A percentile compares a stretch with the other conserved stretches of the same genome.
Conservation (phyloP, 2,113 vertebrate genomes). For the Nymphicus hollandicus region DNA sequence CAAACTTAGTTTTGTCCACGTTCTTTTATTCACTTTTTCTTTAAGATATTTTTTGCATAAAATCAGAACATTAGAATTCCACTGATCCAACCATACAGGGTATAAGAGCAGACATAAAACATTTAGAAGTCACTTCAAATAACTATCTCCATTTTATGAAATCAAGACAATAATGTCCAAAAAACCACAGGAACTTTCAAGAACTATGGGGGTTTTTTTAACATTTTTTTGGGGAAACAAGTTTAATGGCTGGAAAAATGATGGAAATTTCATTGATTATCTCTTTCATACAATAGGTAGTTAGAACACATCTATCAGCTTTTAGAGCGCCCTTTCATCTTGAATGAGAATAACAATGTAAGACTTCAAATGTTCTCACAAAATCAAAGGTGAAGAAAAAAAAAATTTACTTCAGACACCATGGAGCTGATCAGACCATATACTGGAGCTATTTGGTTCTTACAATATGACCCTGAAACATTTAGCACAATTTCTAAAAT, state of each 20-base stretch:
- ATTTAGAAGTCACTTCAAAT: background rate
- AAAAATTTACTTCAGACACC: background rate
- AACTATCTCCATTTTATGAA: background rate
- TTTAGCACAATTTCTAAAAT: background rate
- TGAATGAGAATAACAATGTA: background rate
- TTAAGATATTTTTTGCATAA: background rate
- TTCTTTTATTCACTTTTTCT: background rate
- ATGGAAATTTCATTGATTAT: background rate
- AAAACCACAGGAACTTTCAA: background rate
- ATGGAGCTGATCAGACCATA: background rate
- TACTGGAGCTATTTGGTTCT: background rate
- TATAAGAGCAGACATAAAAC: background rate
- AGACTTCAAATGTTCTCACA: background rate
- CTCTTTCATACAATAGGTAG: background rate
- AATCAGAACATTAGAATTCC: background rate
- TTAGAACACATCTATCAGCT: background rate
- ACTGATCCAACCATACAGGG: background rate
- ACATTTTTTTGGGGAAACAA: background rate
- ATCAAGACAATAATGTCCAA: background rate
- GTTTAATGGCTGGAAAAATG: background rate
- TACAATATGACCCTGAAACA: background rate
- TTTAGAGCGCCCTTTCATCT: background rate
- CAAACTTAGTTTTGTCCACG: background rate
- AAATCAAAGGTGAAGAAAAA: background rate
- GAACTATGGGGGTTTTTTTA: rapidly evolving